phyloP scores from a whole-genome alignment of 1,140 invertebrate genomes.

The Rhopalosiphum maidis region DNA sequence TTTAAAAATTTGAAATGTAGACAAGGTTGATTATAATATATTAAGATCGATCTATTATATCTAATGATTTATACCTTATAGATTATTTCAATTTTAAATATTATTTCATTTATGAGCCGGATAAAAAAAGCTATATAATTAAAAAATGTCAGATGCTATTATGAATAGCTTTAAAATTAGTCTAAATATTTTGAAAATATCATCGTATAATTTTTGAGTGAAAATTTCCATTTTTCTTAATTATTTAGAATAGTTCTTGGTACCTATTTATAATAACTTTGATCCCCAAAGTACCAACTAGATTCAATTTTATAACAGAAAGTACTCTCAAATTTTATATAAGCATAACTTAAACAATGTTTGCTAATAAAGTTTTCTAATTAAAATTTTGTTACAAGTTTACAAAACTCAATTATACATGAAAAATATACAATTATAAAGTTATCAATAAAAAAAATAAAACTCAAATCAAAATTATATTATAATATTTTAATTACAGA shows the following conservation, averaged over 20 bases:
- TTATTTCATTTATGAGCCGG: too few species aligned
- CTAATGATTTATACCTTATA: too few species aligned
- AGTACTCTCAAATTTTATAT: neutral
- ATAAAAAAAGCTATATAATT: too few species aligned
- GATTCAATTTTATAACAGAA: neutral
- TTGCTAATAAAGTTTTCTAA: neutral
- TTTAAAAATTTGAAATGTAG: too few species aligned
- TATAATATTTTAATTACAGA: neutral
- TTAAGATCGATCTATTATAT: too few species aligned
- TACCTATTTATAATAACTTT: neutral
- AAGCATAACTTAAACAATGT: neutral
- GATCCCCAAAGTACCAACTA: neutral
- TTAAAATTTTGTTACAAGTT: neutral
- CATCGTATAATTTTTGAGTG: neutral
- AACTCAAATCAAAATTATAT: neutral
- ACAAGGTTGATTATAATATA: too few species aligned
- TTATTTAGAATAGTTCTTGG: neutral
- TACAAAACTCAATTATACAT: constrained; percentile 16
- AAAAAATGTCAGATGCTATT: too few species aligned
- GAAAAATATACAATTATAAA: neutral
- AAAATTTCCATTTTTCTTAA: neutral
- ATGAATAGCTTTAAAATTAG: neutral
- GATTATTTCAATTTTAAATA: too few species aligned
- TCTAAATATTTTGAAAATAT: neutral
- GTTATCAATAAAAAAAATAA: neutral